phyloP scores from a whole-genome alignment of 2,888 invertebrate species.

The Andrena praecox region DNA sequence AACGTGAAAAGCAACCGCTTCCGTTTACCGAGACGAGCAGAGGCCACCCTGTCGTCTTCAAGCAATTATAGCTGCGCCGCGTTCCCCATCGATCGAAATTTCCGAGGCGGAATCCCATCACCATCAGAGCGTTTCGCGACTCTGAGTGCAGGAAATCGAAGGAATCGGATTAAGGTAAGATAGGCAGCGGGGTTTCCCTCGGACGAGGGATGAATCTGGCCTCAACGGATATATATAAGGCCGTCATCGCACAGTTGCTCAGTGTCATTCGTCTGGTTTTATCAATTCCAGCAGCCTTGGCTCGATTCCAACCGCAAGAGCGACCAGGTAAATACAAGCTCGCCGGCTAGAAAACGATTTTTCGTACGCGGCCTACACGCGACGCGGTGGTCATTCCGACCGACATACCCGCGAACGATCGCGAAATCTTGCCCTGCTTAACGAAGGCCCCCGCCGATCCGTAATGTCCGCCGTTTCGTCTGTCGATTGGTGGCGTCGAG shows the following conservation, averaged over 20 bases:
- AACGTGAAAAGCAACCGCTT: not conserved
- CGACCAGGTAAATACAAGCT: conserved; percentile 63
- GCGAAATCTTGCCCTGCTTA: not conserved
- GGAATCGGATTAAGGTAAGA: conserved; percentile 68
- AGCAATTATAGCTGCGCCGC: conserved; percentile 21
- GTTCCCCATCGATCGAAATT: conserved; percentile 49
- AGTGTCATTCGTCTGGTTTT: conserved; percentile 70
- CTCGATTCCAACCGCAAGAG: conserved; percentile 47
- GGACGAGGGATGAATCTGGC: conserved; percentile 71
- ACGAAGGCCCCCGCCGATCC: too few species aligned
- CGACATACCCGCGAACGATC: conserved; percentile 4
- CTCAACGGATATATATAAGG: conserved; percentile 70
- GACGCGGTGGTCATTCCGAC: not conserved
- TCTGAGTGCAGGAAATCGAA: conserved; percentile 71
- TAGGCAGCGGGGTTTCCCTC: conserved; percentile 71
- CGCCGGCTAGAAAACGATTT: conserved; percentile 18
- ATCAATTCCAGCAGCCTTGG: conserved; percentile 65
- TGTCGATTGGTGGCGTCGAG: conserved; percentile 30
- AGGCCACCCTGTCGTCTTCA: conserved; percentile 26
- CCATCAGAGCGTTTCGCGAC: conserved; percentile 22
- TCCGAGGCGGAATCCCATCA: conserved; percentile 34
- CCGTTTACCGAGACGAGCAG: not conserved
- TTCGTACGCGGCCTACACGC: not conserved
- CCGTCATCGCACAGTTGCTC: conserved; percentile 62
- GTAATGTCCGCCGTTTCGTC: not conserved